Conservation (phyloP, 2,113 vertebrate species). For the Sinocyclocheilus rhinocerous region DNA sequence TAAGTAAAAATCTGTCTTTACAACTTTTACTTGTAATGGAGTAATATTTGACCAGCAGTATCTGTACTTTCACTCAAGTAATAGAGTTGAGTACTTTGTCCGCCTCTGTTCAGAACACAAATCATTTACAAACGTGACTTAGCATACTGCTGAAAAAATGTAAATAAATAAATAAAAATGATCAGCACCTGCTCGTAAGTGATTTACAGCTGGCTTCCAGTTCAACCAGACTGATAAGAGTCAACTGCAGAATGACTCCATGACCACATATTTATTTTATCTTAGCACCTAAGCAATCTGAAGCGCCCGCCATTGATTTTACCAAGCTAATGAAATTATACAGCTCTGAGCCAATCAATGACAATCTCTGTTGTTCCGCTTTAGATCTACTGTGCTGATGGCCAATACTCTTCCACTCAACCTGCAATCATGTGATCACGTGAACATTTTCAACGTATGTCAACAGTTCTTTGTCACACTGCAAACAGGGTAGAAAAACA, state of each 20-base stretch:
- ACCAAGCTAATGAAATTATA: slow-evolving; percentile 23
- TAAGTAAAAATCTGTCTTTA: too few relatives aligned
- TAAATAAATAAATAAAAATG: neutral
- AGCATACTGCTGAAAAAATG: neutral
- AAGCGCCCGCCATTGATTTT: slow-evolving; percentile 14
- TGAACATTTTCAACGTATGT: neutral
- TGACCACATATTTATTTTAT: neutral
- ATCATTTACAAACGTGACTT: neutral
- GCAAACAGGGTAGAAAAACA: neutral
- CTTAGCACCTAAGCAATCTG: neutral
- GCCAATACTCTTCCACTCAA: slow-evolving; percentile 24
- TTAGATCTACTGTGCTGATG: slow-evolving; percentile 13
- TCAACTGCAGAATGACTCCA: neutral
- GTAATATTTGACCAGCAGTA: too few relatives aligned
- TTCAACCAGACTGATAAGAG: neutral
- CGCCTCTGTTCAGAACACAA: too few relatives aligned
- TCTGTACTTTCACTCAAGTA: too few relatives aligned
- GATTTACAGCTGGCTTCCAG: neutral
- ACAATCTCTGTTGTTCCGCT: slow-evolving; percentile 9
- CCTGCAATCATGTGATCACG: neutral
- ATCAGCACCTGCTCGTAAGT: neutral
- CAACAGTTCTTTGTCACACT: neutral
- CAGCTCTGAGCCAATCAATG: slow-evolving; percentile 10
- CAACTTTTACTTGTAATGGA: too few relatives aligned
- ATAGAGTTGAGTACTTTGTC: too few relatives aligned